Base-by-base conservation (phyloP, 2,888 invertebrate genomes). In the Xylocampa areola region DNA sequence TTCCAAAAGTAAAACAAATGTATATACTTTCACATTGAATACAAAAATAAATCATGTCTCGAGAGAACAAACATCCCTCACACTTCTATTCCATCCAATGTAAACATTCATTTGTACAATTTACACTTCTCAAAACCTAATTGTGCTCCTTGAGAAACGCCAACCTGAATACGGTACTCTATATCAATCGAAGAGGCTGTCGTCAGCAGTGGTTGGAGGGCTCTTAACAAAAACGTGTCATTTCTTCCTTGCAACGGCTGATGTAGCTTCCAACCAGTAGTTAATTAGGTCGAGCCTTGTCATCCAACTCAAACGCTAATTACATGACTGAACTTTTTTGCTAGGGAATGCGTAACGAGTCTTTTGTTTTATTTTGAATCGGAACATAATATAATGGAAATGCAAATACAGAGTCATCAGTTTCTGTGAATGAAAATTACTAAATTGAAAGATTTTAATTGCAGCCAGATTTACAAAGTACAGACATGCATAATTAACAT, bases 221-320 rank as follows among this genome's bases (percentile, higher is more conserved):
- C 62, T 37, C 66, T 68, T 50, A 44, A 57, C 45, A 40, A 50
- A 36, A 58, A 47, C 58, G 71, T 65, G 61, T 53, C 74, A 64
- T 50, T 44, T 66, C 45, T 63, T 64, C 71, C 64, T 55, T 51
- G 48, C 43, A 50, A 44, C 57, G 32, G 45, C 68, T 33, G 49
- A 19, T 32, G 43, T 25, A 36, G 30, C 41, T 17, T 30, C 48
- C 27, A 19, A 53, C 39, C 21, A 10, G 13, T 45, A 45, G 39
- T 60, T 76, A 84, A 82, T 81, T 79, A 73, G 83, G 84, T 82
- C 81, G 77, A 81, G 74, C 50, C 64, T 48, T 61, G 30, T 40
- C 27, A 40, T 35, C 30, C 17, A 39, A 48, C 39, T 62, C 62
- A 30, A 68, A 50, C 25, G 29, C 49, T 49, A 47, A 73, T 70